Percentiles rank a stretch among this genome's conserved stretches.
These are phyloP conservation scores for Holothuria scabra DNA, from an alignment of 53 echinoderm and acorn worm genomes.

Conservation along the genomic window DNA sequence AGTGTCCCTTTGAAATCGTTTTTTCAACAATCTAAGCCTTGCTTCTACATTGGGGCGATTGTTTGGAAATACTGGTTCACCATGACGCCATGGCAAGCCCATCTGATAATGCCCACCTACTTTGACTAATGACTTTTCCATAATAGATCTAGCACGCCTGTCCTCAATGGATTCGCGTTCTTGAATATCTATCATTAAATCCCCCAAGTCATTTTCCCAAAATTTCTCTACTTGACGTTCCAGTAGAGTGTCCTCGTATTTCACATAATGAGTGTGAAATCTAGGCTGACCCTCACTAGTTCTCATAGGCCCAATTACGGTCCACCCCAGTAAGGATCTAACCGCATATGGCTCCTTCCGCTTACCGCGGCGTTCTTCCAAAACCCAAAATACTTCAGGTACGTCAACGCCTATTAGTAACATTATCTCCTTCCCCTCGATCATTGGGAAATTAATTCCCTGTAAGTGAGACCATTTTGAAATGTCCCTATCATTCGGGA, in stretches of 20 bases:
- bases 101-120: conserved; percentile 48
- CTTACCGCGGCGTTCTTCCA: conserved; percentile 30
- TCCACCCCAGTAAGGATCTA: conserved; percentile 42
- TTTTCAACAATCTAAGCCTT: conserved; percentile 21
- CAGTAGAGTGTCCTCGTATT: conserved; percentile 8
- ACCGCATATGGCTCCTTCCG: conserved; percentile 48
- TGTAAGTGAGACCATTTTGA: conserved; percentile 35
- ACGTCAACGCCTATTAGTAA: conserved; percentile 39
- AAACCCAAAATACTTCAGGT: conserved; percentile 49
- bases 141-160: background rate
- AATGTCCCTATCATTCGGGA: conserved; percentile 18
- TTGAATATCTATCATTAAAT: conserved; percentile 9
- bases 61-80: conserved; percentile 23
- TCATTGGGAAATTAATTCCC: conserved; percentile 38
- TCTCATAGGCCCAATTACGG: conserved; percentile 17
- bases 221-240: conserved; percentile 19
- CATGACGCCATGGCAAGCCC: conserved; percentile 40
- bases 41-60: conserved; percentile 31
- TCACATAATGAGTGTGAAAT: background rate
- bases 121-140: background rate
- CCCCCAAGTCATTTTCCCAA: conserved; percentile 41
- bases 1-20: background rate
- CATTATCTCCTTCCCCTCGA: background rate
- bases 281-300: background rate
- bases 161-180: conserved; percentile 33